These are phyloP conservation scores for Phataginus tetradactyla DNA, from an alignment of 2,797 vertebrate species.

Conservation along the genomic window DNA sequence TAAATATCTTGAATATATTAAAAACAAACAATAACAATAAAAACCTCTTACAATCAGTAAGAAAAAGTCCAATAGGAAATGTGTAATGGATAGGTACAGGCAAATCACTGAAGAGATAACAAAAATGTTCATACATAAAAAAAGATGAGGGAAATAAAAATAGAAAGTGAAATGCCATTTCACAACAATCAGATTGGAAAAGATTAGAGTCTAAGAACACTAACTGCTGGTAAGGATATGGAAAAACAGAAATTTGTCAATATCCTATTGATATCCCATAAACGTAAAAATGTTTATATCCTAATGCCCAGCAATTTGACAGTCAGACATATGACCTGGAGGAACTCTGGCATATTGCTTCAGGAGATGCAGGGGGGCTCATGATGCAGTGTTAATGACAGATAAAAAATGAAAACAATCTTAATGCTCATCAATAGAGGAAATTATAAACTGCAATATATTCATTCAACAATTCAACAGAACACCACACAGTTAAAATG, in stretches of 20 bases:
- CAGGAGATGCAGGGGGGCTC: not conserved
- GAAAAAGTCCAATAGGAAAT: conserved; percentile 32
- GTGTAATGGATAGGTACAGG: not conserved
- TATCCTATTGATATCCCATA: conserved; percentile 3
- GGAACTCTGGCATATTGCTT: conserved; percentile 16
- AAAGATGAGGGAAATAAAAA: conserved; percentile 52
- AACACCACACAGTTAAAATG: not conserved
- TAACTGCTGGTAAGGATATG: conserved; percentile 31
- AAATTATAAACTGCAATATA: not conserved
- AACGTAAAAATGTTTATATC: not conserved
- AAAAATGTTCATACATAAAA: not conserved
- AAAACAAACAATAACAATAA: conserved; percentile 28
- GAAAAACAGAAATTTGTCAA: conserved; percentile 1
- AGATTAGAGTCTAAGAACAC: conserved; percentile 28
- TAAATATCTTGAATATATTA: conserved; percentile 32
- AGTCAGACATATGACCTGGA: not conserved
- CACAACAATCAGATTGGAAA: not conserved
- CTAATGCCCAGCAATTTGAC: not conserved
- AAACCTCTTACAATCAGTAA: not conserved
- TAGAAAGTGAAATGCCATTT: conserved; percentile 18
- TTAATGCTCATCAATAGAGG: not conserved
- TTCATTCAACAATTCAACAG: not conserved
- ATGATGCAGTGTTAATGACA: not conserved
- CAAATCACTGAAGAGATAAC: not conserved
- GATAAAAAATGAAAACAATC: conserved; percentile 14